Percentiles rank a stretch among this genome's conserved stretches.
Conservation (phyloP, 2,888 invertebrate species). For the Beris morrisii region DNA sequence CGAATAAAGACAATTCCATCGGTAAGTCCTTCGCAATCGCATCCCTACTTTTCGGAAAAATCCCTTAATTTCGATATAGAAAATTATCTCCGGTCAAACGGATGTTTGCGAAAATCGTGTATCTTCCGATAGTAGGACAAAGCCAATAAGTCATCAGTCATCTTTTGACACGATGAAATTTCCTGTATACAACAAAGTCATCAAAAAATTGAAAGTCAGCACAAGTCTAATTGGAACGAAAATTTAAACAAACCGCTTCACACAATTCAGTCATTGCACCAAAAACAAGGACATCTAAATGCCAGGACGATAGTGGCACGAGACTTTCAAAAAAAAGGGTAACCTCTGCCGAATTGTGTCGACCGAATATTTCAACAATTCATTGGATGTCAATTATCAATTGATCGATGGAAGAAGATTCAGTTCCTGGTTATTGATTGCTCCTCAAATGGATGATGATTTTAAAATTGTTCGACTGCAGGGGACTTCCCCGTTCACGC, state of each 20-base stretch:
- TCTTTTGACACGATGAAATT: slow-evolving; percentile 18
- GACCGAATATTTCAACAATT: slow-evolving; percentile 18
- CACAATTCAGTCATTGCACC: not conserved
- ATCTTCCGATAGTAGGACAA: slow-evolving; percentile 8
- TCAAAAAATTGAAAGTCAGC: slow-evolving; percentile 19
- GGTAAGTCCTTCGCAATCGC: no score
- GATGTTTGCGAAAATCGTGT: not conserved
- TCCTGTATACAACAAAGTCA: slow-evolving; percentile 13
- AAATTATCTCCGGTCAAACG: slow-evolving; percentile 12
- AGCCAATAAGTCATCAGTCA: slow-evolving; percentile 19
- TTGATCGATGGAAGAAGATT: slow-evolving; percentile 29
- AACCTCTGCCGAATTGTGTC: not conserved
- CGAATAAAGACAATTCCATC: no score
- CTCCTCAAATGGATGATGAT: slow-evolving; percentile 6
- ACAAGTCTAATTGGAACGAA: slow-evolving; percentile 13
- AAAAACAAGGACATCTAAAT: no score
- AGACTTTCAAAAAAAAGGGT: slow-evolving; percentile 9
- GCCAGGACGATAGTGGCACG: no score
- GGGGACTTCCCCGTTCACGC: slow-evolving; percentile 15
- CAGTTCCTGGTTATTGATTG: slow-evolving; percentile 23
- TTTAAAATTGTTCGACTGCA: slow-evolving; percentile 12
- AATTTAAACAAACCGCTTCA: slow-evolving; percentile 23
- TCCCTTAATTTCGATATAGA: no score
- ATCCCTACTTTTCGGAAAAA: no score
- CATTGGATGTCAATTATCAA: slow-evolving; percentile 30